These are phyloP conservation scores for Varecia variegata DNA, from an alignment of 2,797 vertebrate genomes.

Conservation along the genomic window DNA sequence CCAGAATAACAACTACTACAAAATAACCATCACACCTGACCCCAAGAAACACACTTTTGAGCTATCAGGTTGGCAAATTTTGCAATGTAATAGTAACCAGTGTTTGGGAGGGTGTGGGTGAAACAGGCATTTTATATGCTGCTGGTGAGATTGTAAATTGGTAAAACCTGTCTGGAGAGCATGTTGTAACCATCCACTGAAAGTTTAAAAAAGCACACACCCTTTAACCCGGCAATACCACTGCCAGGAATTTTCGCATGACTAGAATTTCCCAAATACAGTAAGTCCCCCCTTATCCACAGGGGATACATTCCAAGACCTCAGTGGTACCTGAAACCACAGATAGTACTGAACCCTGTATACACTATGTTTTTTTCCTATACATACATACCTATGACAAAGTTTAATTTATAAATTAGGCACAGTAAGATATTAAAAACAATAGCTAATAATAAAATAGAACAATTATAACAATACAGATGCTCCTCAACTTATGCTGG, in stretches of 20 bases:
- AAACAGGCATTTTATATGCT: conserved; percentile 30
- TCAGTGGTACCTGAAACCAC: background rate
- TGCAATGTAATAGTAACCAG: background rate
- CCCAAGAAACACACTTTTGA: conserved; percentile 12
- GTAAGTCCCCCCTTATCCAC: background rate
- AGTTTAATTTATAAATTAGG: background rate
- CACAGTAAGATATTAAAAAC: background rate
- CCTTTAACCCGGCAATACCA: background rate
- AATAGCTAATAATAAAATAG: background rate
- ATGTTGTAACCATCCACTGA: conserved; percentile 10
- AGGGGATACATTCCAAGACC: background rate
- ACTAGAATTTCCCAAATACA: background rate
- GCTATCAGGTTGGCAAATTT: conserved; percentile 12
- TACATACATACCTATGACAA: background rate
- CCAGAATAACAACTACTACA: conserved; percentile 18
- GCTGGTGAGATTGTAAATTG: conserved; percentile 16
- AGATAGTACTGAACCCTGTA: background rate
- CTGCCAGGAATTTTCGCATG: background rate
- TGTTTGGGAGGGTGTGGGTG: background rate
- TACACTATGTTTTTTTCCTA: background rate
- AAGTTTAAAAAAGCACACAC: conserved; percentile 35
- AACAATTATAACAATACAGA: background rate
- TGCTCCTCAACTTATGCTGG: background rate
- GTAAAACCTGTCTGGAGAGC: conserved; percentile 26
- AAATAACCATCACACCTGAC: conserved; percentile 37